Evolutionary conservation across 2,888 invertebrate genomes (phyloP).

Genomic region (Lycia hirtaria): DNA sequence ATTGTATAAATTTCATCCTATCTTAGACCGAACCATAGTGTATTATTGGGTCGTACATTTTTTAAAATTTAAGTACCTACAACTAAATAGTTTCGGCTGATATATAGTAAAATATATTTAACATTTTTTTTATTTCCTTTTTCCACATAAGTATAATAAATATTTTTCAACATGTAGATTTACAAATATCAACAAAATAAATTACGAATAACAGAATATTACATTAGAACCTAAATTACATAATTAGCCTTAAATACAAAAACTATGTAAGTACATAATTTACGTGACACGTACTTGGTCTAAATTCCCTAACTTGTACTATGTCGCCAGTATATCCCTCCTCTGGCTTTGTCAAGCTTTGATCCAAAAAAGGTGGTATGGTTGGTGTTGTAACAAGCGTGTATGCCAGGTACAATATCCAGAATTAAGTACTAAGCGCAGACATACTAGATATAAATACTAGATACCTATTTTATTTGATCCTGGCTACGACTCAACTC

Average conservation of each 20-base stretch:
- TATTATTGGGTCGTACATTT: constrained; percentile 23
- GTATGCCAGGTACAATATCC: neutral
- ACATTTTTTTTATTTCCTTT: constrained; percentile 73
- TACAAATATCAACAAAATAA: constrained; percentile 86
- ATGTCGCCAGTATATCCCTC: constrained; percentile 64
- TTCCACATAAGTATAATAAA: constrained; percentile 79
- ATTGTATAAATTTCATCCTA: constrained; percentile 73
- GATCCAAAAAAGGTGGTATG: constrained; percentile 17
- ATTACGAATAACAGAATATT: constrained; percentile 85
- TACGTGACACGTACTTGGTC: constrained; percentile 70
- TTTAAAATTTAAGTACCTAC: neutral
- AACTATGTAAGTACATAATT: constrained; percentile 35
- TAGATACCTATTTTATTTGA: neutral
- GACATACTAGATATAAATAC: neutral
- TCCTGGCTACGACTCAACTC: neutral
- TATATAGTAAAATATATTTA: constrained; percentile 71
- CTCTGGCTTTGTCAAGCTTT: constrained; percentile 24
- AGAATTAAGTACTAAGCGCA: too few species aligned
- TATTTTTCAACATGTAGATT: constrained; percentile 85
- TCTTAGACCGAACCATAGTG: constrained; percentile 24
- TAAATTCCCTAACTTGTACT: constrained; percentile 79
- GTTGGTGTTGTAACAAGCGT: neutral
- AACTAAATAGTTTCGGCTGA: constrained; percentile 61
- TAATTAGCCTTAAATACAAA: constrained; percentile 62
- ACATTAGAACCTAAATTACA: constrained; percentile 65